Evolutionary conservation across 1,140 invertebrate species (phyloP).

Genomic region (Apis laboriosa): DNA sequence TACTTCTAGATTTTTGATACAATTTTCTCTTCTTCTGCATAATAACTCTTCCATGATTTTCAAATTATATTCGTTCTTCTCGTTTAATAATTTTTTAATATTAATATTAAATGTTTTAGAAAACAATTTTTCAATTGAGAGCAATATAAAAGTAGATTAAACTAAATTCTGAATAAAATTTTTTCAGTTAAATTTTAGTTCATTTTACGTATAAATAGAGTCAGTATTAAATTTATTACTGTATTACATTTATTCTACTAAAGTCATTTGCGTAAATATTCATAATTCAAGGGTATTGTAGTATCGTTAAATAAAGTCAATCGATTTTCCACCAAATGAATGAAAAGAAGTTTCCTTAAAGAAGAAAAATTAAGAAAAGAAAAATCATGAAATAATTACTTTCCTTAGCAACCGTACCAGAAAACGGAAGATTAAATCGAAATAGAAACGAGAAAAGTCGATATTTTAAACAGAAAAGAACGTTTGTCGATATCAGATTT

Average conservation of each 20-base stretch:
- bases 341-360: neutral
- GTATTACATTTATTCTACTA: too few relatives aligned
- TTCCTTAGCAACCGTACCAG: neutral
- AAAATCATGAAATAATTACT: neutral
- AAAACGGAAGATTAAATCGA: neutral
- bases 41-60: accelerated
- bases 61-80: neutral
- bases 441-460: neutral
- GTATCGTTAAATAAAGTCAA: too few relatives aligned
- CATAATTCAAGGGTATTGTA: too few relatives aligned
- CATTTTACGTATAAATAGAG: neutral
- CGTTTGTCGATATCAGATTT: constrained; percentile 32
- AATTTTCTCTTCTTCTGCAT: neutral
- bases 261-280: too few relatives aligned
- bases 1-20: neutral
- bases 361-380: neutral
- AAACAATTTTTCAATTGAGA: too few relatives aligned
- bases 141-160: too few relatives aligned
- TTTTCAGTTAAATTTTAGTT: too few relatives aligned
- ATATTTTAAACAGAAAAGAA: constrained; percentile 21
- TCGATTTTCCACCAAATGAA: neutral
- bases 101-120: too few relatives aligned
- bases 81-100: neutral
- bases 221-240: neutral
- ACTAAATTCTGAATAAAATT: neutral